Evolutionary conservation across 2,888 invertebrate genomes (phyloP).

Genomic region (Pristionchus entomophagus): DNA sequence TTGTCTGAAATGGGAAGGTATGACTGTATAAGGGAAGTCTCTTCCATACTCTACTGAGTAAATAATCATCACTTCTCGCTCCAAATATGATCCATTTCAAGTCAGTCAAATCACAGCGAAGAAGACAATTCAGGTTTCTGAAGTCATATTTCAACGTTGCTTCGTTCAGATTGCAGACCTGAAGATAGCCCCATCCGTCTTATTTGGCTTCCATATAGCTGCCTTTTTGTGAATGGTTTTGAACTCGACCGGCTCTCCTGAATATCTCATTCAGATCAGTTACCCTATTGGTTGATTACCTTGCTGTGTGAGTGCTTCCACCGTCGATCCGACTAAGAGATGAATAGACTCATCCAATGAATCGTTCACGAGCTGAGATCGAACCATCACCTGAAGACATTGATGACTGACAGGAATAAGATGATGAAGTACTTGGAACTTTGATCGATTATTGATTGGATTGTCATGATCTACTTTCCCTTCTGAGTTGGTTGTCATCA

Average conservation of each 20-base stretch:
- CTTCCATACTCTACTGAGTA: not conserved
- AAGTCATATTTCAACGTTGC: too few species aligned
- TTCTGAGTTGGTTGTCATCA: not conserved
- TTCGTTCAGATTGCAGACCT: too few species aligned
- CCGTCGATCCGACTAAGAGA: not conserved
- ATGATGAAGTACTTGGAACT: not conserved
- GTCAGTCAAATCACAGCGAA: constrained; percentile 25
- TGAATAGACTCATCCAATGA: not conserved
- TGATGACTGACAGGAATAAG: not conserved
- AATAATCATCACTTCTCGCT: not conserved
- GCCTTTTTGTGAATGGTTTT: not conserved
- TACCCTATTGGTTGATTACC: not conserved
- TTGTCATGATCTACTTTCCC: not conserved
- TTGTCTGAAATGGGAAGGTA: not conserved
- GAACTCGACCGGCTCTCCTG: not conserved
- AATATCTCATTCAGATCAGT: not conserved
- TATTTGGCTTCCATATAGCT: not conserved
- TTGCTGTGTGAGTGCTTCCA: not conserved
- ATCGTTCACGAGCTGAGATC: not conserved
- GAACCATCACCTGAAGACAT: not conserved
- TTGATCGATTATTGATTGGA: not conserved
- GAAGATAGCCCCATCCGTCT: not conserved
- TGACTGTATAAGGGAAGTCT: not conserved
- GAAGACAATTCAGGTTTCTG: not conserved
- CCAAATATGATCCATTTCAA: not conserved